Conservation (phyloP, 1,140 invertebrate genomes). For the Pantala flavescens region DNA sequence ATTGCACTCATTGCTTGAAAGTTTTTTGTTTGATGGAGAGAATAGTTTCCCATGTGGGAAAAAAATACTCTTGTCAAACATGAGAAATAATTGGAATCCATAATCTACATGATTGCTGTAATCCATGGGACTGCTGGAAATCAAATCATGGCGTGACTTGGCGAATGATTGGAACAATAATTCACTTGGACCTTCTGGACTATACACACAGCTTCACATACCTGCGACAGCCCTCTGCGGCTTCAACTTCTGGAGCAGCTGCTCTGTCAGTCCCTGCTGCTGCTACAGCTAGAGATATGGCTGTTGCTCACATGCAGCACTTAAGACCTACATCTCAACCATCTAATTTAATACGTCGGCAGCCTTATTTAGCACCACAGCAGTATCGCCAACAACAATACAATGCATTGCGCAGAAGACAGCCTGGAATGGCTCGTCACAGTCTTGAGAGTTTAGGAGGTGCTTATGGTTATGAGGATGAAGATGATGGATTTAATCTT, state of each 20-base stretch:
- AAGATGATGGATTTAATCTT: neutral
- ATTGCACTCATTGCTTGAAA: too few species aligned
- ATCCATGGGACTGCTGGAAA: neutral
- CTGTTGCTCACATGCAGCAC: neutral
- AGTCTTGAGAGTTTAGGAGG: neutral
- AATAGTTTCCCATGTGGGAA: neutral
- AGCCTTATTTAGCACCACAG: neutral
- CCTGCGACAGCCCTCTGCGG: neutral
- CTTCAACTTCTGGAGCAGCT: neutral
- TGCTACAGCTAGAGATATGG: neutral
- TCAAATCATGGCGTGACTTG: neutral
- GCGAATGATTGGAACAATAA: neutral
- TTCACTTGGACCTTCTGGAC: neutral
- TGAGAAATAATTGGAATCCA: neutral
- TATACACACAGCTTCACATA: neutral
- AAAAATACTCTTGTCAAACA: neutral
- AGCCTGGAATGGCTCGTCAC: neutral
- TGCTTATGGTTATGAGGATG: neutral
- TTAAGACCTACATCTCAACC: neutral
- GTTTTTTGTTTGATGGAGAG: neutral
- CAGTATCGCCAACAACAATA: neutral
- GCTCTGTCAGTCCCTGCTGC: neutral
- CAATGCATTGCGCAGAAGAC: neutral
- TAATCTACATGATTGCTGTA: neutral
- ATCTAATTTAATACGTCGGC: neutral